phyloP scores from a whole-genome alignment of 2,113 vertebrate species.

The Chauna torquata region DNA sequence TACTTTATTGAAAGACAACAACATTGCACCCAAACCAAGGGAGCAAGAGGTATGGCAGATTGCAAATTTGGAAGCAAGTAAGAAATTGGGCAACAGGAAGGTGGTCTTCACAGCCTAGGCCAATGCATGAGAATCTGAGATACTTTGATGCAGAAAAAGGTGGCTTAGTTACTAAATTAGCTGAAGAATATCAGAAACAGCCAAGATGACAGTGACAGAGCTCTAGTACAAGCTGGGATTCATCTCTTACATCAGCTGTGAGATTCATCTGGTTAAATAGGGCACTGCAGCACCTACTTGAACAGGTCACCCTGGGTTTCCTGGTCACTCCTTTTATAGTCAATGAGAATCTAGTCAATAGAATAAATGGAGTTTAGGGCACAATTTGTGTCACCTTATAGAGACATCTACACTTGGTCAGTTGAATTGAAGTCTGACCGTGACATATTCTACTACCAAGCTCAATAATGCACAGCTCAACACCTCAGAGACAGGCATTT shows the following conservation, averaged over 20 bases:
- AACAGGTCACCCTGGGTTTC: background rate
- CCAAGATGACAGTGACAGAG: background rate
- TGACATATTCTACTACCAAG: background rate
- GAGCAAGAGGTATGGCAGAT: background rate
- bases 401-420: background rate
- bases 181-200: background rate
- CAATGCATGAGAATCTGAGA: background rate
- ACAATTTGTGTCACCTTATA: background rate
- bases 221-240: background rate
- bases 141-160: background rate
- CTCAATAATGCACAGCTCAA: background rate
- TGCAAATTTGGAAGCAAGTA: background rate
- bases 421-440: background rate
- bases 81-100: background rate
- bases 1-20: constrained; percentile 11
- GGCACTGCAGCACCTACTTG: background rate
- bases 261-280: background rate
- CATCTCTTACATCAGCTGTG: background rate
- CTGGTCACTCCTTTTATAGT: background rate
- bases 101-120: background rate
- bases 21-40: background rate
- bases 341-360: background rate
- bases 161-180: background rate
- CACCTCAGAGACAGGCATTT: background rate
- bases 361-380: background rate